These are phyloP conservation scores for Anoura caudifer DNA, from an alignment of 2,113 vertebrate genomes.

Conservation along the genomic window DNA sequence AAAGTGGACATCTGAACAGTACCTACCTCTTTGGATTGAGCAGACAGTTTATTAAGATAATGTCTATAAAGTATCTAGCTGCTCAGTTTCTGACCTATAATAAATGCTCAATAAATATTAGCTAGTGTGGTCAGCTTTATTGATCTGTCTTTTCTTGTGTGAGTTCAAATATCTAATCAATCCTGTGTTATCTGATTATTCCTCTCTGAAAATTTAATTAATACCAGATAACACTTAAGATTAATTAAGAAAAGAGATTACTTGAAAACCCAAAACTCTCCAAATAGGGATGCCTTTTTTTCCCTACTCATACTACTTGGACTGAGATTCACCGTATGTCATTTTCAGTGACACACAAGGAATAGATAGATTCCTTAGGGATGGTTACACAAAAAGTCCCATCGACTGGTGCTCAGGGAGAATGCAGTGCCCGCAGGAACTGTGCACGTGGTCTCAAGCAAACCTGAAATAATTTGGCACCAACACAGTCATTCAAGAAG, in stretches of 20 bases:
- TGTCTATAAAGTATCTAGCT: background rate
- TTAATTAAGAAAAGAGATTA: conserved; percentile 4
- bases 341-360: background rate
- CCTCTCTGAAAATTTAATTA: background rate
- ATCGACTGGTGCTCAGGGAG: background rate
- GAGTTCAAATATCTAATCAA: background rate
- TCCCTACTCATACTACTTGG: background rate
- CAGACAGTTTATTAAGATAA: background rate
- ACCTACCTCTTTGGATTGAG: background rate
- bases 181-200: background rate
- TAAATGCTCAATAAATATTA: background rate
- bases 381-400: background rate
- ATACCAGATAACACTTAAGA: background rate
- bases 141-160: background rate
- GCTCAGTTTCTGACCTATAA: background rate
- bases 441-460: background rate
- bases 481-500: background rate
- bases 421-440: background rate
- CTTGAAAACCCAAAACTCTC: background rate
- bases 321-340: background rate
- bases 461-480: background rate
- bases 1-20: background rate
- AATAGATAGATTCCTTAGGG: background rate
- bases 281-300: background rate
- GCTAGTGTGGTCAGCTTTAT: background rate